phyloP scores from a whole-genome alignment of 2,888 invertebrate species.

The Oxyscelio sp. region DNA sequence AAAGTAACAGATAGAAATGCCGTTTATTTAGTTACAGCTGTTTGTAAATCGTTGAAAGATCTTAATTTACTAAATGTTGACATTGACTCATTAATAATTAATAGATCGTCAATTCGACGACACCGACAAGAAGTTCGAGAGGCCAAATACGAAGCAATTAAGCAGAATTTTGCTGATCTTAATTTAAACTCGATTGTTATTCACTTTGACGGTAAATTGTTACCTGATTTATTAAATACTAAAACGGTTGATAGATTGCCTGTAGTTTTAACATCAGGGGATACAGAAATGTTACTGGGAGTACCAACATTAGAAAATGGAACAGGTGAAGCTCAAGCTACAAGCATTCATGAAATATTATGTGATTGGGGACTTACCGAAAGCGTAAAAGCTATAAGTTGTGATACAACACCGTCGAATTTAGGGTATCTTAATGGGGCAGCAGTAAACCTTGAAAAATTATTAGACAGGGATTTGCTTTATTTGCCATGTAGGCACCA shows the following conservation, averaged over 20 bases:
- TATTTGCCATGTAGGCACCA: no score
- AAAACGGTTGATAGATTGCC: no score
- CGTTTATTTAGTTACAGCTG: conserved; percentile 29
- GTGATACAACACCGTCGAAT: not conserved
- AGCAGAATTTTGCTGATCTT: conserved; percentile 8
- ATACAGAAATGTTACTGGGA: not conserved
- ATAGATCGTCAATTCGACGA: conserved; percentile 33
- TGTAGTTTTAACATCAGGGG: not conserved
- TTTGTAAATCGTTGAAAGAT: conserved; percentile 32
- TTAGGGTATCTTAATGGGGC: no score
- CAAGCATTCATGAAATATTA: not conserved
- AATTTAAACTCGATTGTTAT: conserved; percentile 10
- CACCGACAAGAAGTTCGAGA: conserved; percentile 28
- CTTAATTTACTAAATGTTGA: conserved; percentile 27
- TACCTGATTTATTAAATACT: no score
- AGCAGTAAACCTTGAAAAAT: no score
- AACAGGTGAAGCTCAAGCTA: not conserved
- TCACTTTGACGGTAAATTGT: conserved; percentile 55
- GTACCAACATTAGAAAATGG: not conserved
- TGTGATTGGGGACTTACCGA: not conserved
- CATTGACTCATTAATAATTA: conserved; percentile 26
- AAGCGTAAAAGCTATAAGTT: conserved; percentile 8
- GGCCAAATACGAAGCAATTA: conserved; percentile 13
- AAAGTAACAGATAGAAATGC: conserved; percentile 53
- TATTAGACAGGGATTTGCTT: no score